These are phyloP conservation scores for Cantharis flavilabris DNA, from an alignment of 2,888 invertebrate genomes.

Conservation along the genomic window DNA sequence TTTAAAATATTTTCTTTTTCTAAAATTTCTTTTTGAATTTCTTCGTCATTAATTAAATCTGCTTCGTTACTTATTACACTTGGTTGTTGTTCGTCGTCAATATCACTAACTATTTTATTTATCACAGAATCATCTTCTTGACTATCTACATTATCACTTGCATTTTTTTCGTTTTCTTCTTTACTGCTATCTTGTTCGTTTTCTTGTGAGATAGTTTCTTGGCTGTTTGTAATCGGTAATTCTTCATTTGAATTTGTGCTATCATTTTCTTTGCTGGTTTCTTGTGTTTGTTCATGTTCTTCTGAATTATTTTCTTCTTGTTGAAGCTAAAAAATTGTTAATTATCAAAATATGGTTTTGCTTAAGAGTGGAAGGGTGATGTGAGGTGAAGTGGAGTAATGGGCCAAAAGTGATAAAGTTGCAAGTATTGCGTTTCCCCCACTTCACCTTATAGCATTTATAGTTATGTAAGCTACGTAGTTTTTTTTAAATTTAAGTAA, in stretches of 20 bases:
- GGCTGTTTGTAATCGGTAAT: not conserved
- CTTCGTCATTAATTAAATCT: constrained; percentile 38
- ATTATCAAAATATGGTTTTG: not conserved
- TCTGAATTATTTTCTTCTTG: constrained; percentile 47
- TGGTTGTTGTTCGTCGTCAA: constrained; percentile 38
- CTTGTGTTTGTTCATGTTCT: constrained; percentile 43
- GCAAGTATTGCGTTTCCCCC: too few relatives aligned
- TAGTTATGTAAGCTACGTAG: too few relatives aligned
- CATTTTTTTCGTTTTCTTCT: constrained; percentile 36
- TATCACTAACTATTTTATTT: constrained; percentile 18
- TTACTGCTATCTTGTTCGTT: constrained; percentile 32
- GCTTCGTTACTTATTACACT: constrained; percentile 26
- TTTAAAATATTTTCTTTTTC: constrained; percentile 39
- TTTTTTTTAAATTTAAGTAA: too few relatives aligned
- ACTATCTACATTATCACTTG: constrained; percentile 33
- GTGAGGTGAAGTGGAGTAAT: too few relatives aligned
- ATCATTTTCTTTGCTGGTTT: constrained; percentile 41
- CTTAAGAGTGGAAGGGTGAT: too few relatives aligned
- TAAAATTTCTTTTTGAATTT: constrained; percentile 34
- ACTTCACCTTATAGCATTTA: too few relatives aligned
- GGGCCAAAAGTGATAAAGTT: too few relatives aligned
- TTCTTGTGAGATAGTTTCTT: not conserved
- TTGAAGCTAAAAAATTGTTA: not conserved
- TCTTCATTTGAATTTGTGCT: constrained; percentile 18
- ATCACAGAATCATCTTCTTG: constrained; percentile 32